phyloP scores from a whole-genome alignment of 2,113 vertebrate species.

The Labeo catla region DNA sequence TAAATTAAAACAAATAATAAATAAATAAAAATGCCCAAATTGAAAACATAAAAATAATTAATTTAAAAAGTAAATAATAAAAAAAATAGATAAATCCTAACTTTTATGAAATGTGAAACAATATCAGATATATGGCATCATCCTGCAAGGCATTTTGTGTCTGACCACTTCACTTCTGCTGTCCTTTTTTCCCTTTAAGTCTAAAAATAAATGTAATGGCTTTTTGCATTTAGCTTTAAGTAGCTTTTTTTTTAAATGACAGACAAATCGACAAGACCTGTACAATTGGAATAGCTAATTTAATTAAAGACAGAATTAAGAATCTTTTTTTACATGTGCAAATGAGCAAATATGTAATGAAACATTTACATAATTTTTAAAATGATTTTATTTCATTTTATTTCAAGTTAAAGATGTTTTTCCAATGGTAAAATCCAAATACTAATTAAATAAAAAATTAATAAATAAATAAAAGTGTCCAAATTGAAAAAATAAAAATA shows the following conservation, averaged over 20 bases:
- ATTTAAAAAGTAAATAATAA: no score
- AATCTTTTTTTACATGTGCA: no score
- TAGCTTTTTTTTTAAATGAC: slow-evolving; percentile 6
- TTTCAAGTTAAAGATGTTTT: neutral
- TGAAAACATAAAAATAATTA: no score
- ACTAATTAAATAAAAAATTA: no score
- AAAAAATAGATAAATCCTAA: no score
- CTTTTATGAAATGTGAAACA: neutral
- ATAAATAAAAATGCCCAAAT: no score
- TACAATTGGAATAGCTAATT: neutral
- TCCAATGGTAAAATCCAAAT: neutral
- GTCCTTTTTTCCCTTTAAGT: neutral
- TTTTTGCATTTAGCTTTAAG: no score
- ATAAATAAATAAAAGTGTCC: no score
- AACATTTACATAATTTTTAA: neutral
- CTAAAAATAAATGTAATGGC: slow-evolving; percentile 8
- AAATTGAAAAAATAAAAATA: no score
- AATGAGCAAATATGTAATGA: no score
- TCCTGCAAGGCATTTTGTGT: neutral
- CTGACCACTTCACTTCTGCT: neutral
- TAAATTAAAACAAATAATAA: no score
- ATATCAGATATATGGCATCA: neutral
- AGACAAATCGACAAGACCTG: neutral
- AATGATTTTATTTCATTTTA: neutral
- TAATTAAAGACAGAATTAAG: no score